Conservation (phyloP, 2,888 invertebrate genomes). For the Dasypolia templi region DNA sequence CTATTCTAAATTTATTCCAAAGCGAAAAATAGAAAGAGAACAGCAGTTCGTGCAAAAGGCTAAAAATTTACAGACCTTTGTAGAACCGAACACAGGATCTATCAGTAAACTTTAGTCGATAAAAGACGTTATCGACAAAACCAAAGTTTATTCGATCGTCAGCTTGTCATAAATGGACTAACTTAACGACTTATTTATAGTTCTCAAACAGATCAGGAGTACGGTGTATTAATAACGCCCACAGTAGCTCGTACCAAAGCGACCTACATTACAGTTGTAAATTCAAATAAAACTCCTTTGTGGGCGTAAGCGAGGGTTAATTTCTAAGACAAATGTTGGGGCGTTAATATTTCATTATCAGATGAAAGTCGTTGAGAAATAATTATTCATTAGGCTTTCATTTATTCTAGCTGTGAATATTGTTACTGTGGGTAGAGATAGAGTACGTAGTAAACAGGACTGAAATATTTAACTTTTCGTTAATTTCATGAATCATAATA, state of each 20-base stretch:
- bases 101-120: conserved; percentile 18
- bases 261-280: conserved; percentile 60
- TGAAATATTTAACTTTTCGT: conserved; percentile 2
- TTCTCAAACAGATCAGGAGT: conserved; percentile 47
- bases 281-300: conserved; percentile 58
- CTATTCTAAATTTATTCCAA: not conserved
- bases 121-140: conserved; percentile 26
- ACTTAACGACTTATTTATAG: conserved; percentile 54
- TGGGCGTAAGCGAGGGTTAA: conserved; percentile 45
- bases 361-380: conserved; percentile 51
- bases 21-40: not conserved
- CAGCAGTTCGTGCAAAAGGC: conserved; percentile 1
- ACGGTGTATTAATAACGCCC: conserved; percentile 49
- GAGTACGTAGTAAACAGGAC: conserved; percentile 5
- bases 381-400: conserved; percentile 41
- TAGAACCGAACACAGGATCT: not conserved
- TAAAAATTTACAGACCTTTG: conserved; percentile 16
- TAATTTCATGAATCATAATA: conserved; percentile 10
- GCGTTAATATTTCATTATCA: conserved; percentile 53
- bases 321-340: conserved; percentile 58
- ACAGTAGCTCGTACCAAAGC: conserved; percentile 32
- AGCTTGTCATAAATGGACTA: conserved; percentile 36
- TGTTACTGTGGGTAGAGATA: not conserved
- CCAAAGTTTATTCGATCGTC: conserved; percentile 15
- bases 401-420: conserved; percentile 26